Conservation (phyloP, 2,113 vertebrate species). For the Phasianus colchicus region DNA sequence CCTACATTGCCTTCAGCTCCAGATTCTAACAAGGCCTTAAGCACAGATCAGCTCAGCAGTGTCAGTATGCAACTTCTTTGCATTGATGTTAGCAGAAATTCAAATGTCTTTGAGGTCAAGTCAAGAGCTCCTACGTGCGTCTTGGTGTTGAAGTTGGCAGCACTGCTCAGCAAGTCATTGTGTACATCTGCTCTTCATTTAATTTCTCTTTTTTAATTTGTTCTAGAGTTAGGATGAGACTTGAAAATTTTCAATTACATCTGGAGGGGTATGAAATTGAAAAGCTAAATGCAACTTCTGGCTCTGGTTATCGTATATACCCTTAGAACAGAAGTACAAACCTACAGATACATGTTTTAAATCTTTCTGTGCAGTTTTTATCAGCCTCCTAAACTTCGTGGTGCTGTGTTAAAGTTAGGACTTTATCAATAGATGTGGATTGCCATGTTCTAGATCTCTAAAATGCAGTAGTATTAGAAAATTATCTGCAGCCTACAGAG, state of each 20-base stretch:
- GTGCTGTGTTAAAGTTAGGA: not conserved
- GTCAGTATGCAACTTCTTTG: not conserved
- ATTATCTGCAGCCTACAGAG: not conserved
- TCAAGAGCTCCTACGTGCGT: not conserved
- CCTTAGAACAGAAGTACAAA: not conserved
- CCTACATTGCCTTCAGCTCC: accelerated
- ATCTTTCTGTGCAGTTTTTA: not conserved
- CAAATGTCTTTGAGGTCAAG: not conserved
- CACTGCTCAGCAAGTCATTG: not conserved
- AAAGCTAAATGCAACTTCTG: not conserved
- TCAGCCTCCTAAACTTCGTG: not conserved
- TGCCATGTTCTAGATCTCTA: not conserved
- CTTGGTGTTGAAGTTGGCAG: not conserved
- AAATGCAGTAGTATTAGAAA: not conserved
- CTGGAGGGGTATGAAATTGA: not conserved
- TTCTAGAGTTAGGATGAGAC: not conserved
- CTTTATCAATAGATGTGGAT: not conserved
- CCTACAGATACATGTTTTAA: not conserved
- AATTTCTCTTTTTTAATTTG: not conserved
- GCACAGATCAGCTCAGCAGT: not conserved
- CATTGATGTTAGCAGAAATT: not conserved
- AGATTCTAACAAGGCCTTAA: accelerated
- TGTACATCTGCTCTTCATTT: not conserved
- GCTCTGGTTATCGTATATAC: not conserved
- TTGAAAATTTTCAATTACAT: not conserved